Conservation (phyloP, 2,797 vertebrate species). For the Enteromius trimaculatus region DNA sequence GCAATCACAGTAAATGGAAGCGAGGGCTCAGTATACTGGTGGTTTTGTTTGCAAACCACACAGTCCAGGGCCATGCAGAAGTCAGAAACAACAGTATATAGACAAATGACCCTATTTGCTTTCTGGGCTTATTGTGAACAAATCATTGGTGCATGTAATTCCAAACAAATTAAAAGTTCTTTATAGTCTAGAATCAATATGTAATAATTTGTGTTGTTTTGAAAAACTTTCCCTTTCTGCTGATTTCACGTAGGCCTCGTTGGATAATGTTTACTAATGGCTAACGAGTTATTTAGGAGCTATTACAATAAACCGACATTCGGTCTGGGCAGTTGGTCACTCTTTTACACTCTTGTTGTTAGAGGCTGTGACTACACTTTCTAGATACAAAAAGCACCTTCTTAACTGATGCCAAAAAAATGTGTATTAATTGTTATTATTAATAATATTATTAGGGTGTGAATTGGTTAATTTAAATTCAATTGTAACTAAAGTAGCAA, state of each 20-base stretch:
- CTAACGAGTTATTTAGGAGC: not conserved
- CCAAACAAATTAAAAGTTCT: constrained; percentile 2
- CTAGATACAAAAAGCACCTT: not conserved
- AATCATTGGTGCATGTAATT: not conserved
- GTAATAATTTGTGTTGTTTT: not conserved
- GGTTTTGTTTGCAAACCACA: constrained; percentile 19
- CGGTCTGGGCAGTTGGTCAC: too few species aligned
- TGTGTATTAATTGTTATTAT: not conserved
- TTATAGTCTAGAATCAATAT: not conserved
- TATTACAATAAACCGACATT: not conserved
- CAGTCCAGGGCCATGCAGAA: not conserved
- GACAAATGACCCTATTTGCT: constrained; percentile 13
- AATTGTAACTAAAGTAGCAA: not conserved
- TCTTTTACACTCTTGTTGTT: not conserved
- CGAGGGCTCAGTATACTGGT: constrained; percentile 1
- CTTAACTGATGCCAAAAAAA: not conserved
- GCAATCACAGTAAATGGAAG: constrained; percentile 46
- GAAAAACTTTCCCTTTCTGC: constrained; percentile 1
- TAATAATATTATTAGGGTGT: too few species aligned
- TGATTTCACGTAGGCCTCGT: not conserved
- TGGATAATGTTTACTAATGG: not conserved
- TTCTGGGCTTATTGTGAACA: not conserved
- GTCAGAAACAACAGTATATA: not conserved
- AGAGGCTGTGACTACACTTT: not conserved
- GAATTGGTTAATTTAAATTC: not conserved